Evolutionary conservation across 92 coral and sea anemone species (phyloP), one percentile per base, ranked within the genome.

Genomic region (Diadumene lineata): DNA sequence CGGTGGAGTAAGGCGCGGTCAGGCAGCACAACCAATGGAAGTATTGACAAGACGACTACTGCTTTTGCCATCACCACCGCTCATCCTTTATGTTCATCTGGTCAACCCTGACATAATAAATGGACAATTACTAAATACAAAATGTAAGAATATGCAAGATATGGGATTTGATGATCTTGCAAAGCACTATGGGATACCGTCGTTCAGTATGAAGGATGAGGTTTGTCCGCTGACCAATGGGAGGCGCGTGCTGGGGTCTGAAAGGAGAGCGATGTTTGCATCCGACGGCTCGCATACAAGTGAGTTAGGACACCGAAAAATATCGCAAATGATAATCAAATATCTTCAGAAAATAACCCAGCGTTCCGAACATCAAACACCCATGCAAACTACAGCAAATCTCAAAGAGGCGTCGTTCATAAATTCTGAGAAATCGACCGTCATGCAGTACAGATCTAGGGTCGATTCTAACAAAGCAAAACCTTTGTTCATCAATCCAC

Each of bases 21-120:
- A 82, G 34, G 74, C 82, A 23, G 85, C 85, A 23, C 88, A 88
- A 56, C 85, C 97, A 25, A 77, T 86, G 50, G 98, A 94, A 74
- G 88, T 91, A 50, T 74, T 94, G 10, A 82, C 88, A 19, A 89
- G 98, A 3, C 85, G 78, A 73, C 64, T 91, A 0, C 78, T 90
- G 28, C 46, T 61, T 0, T 65, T 82, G 17, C 90, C 92, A 6
- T 76, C 91, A 28, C 44, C 51, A 62, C 94, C 97, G 1, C 86
- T 93, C 23, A 82, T 94, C 26, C 31, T 90, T n/a, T 83, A 71
- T 56, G 79, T 94, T 0, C 80, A 90, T 55, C 62, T 91, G 24
- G 90, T 91, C 56, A 79, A 87, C 69, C 86, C 90, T 10, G 82
- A 88, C 11, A 79, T 92, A 0, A 17, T 21, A 24, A 81, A 81